Evolutionary conservation across 2,888 invertebrate species (phyloP), one percentile per base, ranked within the genome.

Genomic region (Pterostichus niger): DNA sequence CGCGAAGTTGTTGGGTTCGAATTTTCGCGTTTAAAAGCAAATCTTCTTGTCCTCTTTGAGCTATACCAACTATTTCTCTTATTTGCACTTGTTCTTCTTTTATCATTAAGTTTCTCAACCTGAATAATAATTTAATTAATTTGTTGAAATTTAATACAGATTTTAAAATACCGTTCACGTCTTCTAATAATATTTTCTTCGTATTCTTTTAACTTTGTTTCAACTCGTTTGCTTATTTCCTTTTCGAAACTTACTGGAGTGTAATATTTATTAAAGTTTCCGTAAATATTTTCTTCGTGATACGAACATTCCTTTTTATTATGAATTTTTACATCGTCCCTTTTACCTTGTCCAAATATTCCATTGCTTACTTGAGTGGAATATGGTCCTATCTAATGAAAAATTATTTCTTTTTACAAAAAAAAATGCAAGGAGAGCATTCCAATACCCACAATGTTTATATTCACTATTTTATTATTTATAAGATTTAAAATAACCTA

Each of bases 11-110:
- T 17, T 90, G 89, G 0, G 91, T 90, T 0, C 91, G 88, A 0
- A 88, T 88, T 84, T 90, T 90, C 89, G 92, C 92, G 84, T 92
- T 92, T 15, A 91, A 90, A 89, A 92, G 90, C 44, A 90, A 86
- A 0, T 88, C 87, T 3, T 90, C 91, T 0, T 90, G 90, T 0
- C 91, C 92, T 64, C 91, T 91, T 85, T 92, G 93, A 0, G 91
- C 91, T 84, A 90, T 88, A n/a, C 90, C 90, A 6, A 92, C 90
- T 15, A 93, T 91, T 87, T 92, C 92, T 3, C 89, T 90, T 7
- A 91, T 91, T 82, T 92, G 91, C 0, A 86, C 87, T 15, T 91
- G 90, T 86, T 93, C 92, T 87, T 94, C 94, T 3, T 90, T 88
- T 84, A 86, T 86, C 31, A 93, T 87, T 85, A 92, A 92, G 84